Percentiles rank a stretch among this genome's conserved stretches.
phyloP scores from a whole-genome alignment of 2,888 invertebrate genomes.

The Drosophila neotestacea region DNA sequence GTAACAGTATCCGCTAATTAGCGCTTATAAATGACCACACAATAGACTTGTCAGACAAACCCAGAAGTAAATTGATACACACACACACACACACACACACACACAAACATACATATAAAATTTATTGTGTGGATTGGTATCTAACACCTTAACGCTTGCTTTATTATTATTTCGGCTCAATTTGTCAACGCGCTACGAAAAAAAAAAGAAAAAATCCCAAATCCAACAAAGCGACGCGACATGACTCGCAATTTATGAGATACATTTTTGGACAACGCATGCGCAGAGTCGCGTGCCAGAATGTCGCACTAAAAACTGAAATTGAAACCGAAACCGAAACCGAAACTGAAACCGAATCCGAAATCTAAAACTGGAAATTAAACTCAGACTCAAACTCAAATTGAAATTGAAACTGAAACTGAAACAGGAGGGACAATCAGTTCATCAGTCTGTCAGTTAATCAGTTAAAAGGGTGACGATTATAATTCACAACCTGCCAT shows the following conservation, averaged over 20 bases:
- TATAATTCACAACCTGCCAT: conserved; percentile 47
- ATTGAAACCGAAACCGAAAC: conserved; percentile 3
- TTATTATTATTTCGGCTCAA: conserved; percentile 45
- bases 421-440: conserved; percentile 6
- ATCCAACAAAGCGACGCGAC: conserved; percentile 51
- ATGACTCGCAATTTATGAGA: conserved; percentile 61
- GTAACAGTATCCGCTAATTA: conserved; percentile 37
- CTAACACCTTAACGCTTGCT: conserved; percentile 58
- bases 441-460: conserved; percentile 8
- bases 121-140: conserved; percentile 36
- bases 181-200: conserved; percentile 46
- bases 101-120: conserved; percentile 11
- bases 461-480: conserved; percentile 34
- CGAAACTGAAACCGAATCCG: conserved; percentile 7
- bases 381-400: conserved; percentile 1
- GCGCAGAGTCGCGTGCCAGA: conserved; percentile 51
- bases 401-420: background rate
- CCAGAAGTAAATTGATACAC: conserved; percentile 25
- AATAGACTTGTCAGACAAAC: conserved; percentile 22
- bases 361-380: conserved; percentile 4
- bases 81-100: conserved; percentile 4
- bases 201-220: conserved; percentile 15
- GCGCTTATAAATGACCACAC: conserved; percentile 27
- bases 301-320: conserved; percentile 10
- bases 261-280: conserved; percentile 32